phyloP scores from a whole-genome alignment of 30 jellyfish, hydroid and myxozoan genomes.

The Haliclystus octoradiatus region DNA sequence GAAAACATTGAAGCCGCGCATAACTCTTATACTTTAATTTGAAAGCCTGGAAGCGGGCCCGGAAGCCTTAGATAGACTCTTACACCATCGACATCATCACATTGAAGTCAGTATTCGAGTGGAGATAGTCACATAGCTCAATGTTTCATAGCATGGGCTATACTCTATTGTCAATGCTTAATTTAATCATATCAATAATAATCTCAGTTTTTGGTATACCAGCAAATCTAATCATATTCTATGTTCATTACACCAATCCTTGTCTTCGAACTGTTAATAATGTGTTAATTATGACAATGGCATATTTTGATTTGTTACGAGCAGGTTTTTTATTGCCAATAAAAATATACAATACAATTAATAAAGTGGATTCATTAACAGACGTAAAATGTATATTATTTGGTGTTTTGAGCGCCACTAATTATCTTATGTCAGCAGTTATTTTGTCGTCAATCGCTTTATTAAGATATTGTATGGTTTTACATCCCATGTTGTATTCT shows the following conservation, averaged over 20 bases:
- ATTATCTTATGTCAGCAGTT: background rate
- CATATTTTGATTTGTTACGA: background rate
- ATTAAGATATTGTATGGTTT: background rate
- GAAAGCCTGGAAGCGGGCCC: too few relatives aligned
- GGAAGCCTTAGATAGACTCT: too few relatives aligned
- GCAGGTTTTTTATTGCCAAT: background rate
- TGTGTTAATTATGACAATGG: background rate
- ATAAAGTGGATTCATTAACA: background rate
- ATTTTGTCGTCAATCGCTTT: background rate
- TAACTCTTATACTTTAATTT: too few relatives aligned
- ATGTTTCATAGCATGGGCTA: background rate
- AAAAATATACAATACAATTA: background rate
- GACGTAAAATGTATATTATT: background rate
- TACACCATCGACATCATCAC: too few relatives aligned
- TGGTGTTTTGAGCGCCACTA: background rate
- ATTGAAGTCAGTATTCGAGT: too few relatives aligned
- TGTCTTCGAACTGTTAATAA: background rate
- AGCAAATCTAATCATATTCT: background rate
- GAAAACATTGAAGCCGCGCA: too few relatives aligned
- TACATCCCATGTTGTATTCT: background rate
- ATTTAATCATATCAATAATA: background rate
- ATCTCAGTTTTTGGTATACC: background rate
- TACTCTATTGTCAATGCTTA: background rate
- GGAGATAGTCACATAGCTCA: too few relatives aligned
- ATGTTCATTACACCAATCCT: background rate